A percentile compares a stretch with the other conserved stretches of the same genome.
phyloP scores from a whole-genome alignment of 2,113 vertebrate species.

The Tachysurus fulvidraco region DNA sequence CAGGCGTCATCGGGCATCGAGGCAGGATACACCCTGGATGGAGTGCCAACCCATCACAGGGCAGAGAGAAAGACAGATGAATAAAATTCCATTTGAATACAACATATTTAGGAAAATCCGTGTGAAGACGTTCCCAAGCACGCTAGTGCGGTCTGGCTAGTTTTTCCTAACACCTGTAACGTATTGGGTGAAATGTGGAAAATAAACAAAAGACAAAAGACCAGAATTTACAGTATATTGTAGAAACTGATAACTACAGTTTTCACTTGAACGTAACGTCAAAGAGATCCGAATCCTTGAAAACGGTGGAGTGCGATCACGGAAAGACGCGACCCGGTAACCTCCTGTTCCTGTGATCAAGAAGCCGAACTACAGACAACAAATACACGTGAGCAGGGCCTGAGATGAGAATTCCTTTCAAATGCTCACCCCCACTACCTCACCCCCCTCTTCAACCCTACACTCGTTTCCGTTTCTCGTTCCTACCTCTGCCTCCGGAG shows the following conservation, averaged over 20 bases:
- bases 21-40: no score
- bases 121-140: background rate
- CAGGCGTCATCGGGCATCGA: no score
- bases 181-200: background rate
- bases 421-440: no score
- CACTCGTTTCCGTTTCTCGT: background rate
- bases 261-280: background rate
- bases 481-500: conserved; percentile 86
- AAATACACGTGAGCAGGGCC: background rate
- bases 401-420: background rate
- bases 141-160: background rate
- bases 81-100: background rate
- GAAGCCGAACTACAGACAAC: background rate
- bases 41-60: no score
- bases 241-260: no score
- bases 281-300: background rate
- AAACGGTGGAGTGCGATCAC: no score
- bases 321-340: background rate
- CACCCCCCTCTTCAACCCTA: background rate
- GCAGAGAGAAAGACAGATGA: background rate
- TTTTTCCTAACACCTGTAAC: background rate
- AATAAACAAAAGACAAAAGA: background rate
- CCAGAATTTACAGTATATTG: background rate
- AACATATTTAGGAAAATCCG: no score
- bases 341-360: background rate